Conservation (phyloP, 2,888 invertebrate genomes). For the Pristionchus entomophagus region DNA sequence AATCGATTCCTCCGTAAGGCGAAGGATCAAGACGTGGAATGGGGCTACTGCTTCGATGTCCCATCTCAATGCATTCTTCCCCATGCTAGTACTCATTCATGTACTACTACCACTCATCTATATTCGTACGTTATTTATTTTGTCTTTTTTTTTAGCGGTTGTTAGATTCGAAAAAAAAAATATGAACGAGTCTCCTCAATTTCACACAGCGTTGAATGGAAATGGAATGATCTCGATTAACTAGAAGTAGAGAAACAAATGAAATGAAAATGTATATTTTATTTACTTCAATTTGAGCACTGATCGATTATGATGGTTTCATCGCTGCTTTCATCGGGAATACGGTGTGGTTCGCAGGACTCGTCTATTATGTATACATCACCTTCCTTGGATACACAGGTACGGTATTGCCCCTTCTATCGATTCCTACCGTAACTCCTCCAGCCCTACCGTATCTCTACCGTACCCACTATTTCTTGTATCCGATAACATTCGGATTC, state of each 20-base stretch:
- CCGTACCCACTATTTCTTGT: slow-evolving; percentile 88
- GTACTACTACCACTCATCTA: slow-evolving; percentile 92
- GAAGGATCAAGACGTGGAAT: slow-evolving; percentile 86
- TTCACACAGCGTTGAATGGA: too few relatives aligned
- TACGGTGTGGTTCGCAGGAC: slow-evolving; percentile 91
- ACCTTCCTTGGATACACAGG: slow-evolving; percentile 96
- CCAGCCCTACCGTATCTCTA: slow-evolving; percentile 89
- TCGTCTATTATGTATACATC: slow-evolving; percentile 94
- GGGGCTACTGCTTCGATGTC: slow-evolving; percentile 98
- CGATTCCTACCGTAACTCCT: slow-evolving; percentile 68
- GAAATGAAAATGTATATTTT: not conserved
- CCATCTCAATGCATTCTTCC: slow-evolving; percentile 98
- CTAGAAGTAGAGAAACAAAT: too few relatives aligned
- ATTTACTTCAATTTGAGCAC: slow-evolving; percentile 79
- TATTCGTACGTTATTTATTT: slow-evolving; percentile 80
- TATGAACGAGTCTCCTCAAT: too few relatives aligned
- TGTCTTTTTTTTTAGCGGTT: too few relatives aligned
- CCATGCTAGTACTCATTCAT: slow-evolving; percentile 93
- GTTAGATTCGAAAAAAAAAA: too few relatives aligned
- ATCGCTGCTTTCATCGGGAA: slow-evolving; percentile 89
- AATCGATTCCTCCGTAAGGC: slow-evolving; percentile 85
- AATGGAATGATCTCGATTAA: too few relatives aligned
- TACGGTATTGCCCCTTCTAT: slow-evolving; percentile 77
- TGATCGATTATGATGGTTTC: slow-evolving; percentile 86
- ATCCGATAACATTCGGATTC: slow-evolving; percentile 86